Conservation (phyloP, 1,140 invertebrate genomes). For the Prorops nasuta region DNA sequence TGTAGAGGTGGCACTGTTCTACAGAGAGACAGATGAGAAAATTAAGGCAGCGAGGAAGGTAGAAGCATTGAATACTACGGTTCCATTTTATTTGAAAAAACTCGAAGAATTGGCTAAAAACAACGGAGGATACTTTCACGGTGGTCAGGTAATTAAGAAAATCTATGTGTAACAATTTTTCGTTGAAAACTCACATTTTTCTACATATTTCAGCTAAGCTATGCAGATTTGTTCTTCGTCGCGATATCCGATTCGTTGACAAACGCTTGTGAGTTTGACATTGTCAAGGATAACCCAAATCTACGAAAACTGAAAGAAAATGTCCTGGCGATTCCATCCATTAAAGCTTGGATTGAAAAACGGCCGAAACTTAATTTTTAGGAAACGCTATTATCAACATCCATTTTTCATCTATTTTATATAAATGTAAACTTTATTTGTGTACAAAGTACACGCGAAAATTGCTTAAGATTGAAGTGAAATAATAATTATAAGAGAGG, state of each 20-base stretch:
- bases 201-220: constrained; percentile 41
- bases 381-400: not conserved
- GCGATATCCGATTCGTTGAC: constrained; percentile 36
- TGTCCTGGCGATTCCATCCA: constrained; percentile 37
- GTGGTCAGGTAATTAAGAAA: constrained; percentile 44
- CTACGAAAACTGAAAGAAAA: constrained; percentile 43
- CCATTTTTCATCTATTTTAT: too few relatives aligned
- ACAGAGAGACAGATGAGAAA: constrained; percentile 29
- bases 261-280: constrained; percentile 27
- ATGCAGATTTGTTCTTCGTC: constrained; percentile 47
- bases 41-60: constrained; percentile 36
- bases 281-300: constrained; percentile 36
- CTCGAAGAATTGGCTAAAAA: constrained; percentile 51
- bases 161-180: not conserved
- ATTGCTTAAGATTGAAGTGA: too few relatives aligned
- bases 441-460: too few relatives aligned
- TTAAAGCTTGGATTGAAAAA: constrained; percentile 51
- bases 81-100: constrained; percentile 47
- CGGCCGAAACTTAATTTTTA: constrained; percentile 33
- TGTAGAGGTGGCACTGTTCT: constrained; percentile 19
- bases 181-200: not conserved
- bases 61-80: constrained; percentile 23
- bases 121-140: constrained; percentile 55
- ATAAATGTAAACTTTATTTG: too few relatives aligned
- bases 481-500: too few relatives aligned